Evolutionary conservation across 1,140 invertebrate species (phyloP), one percentile per base, ranked within the genome.

Genomic region (Pseudoatta argentina): DNA sequence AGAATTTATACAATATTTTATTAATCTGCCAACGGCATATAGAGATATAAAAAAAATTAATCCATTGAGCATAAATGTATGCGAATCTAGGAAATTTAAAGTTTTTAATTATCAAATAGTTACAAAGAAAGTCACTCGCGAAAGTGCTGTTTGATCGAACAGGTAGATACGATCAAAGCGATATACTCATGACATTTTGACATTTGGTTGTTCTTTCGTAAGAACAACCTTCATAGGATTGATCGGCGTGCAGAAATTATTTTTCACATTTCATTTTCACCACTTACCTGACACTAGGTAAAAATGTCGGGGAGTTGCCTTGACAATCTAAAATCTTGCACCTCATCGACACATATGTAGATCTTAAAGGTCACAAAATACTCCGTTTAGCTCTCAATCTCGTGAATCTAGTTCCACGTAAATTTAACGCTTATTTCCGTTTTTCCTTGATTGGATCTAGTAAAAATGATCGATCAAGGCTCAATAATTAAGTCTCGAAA

Each of bases 271-370:
- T 48, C 39, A 44, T n/a, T 12, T 55, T 71, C 8, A 0, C 2
- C 8, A 48, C 88, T 95, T 87, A 95, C 94, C 94, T 94, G 85
- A 95, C 90, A 83, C 92, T 95, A 75, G 94, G 89, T 86, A 95
- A 93, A 76, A 95, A 95, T 86, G 94, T 94, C 71, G 94, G 94
- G 73, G 91, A 94, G 71, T 94, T 95, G 91, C 94, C 92, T 94
- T 95, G 94, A 86, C 94, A 94, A 86, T 95, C 94, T 89, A 94
- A 93, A 75, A 95, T 89, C 86, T 95, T 95, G 93, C 94, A 93
- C 94, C 93, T 95, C 95, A 95, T 95, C 75, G 95, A 94, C 94
- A 95, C 94, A 95, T 95, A 39, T 8, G 34, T 39, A 94, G 83
- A 87, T 86, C 18, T 82, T 64, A 10, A 48, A 10, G 44, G 82